These are phyloP conservation scores for Stenoptilia bipunctidactyla DNA, from an alignment of 2,888 invertebrate species.

Conservation along the genomic window DNA sequence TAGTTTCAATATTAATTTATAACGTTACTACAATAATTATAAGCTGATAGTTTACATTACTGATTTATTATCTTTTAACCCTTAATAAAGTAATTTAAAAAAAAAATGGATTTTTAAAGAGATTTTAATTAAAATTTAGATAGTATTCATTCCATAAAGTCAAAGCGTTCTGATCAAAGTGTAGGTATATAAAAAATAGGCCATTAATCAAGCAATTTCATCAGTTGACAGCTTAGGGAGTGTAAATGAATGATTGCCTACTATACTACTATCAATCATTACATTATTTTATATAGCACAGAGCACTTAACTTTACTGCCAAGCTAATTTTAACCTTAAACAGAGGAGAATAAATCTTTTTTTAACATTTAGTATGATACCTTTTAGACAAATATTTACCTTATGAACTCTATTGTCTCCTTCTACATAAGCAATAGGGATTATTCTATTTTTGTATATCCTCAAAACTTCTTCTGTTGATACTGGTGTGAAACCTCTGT, in stretches of 20 bases:
- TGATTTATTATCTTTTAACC: too few species aligned
- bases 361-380: too few species aligned
- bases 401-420: slow-evolving; percentile 79
- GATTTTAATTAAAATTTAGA: too few species aligned
- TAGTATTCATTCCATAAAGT: too few species aligned
- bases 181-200: too few species aligned
- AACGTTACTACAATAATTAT: too few species aligned
- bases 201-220: not conserved
- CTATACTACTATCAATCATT: slow-evolving; percentile 57
- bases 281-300: slow-evolving; percentile 12
- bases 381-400: slow-evolving; percentile 72
- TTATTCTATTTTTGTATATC: slow-evolving; percentile 87
- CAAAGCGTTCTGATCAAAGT: too few species aligned
- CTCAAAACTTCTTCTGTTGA: slow-evolving; percentile 87
- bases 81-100: too few species aligned
- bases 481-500: slow-evolving; percentile 85
- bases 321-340: not conserved
- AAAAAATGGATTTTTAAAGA: too few species aligned
- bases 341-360: not conserved
- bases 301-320: too few species aligned
- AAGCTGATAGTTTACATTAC: too few species aligned
- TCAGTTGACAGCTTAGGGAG: slow-evolving; percentile 17
- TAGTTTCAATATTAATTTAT: too few species aligned
- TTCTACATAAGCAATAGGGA: slow-evolving; percentile 90
- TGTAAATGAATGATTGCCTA: slow-evolving; percentile 63